A percentile compares a stretch with the other conserved stretches of the same genome.
These are phyloP conservation scores for Cairina moschata DNA, from an alignment of 2,113 vertebrate genomes.

Conservation along the genomic window DNA sequence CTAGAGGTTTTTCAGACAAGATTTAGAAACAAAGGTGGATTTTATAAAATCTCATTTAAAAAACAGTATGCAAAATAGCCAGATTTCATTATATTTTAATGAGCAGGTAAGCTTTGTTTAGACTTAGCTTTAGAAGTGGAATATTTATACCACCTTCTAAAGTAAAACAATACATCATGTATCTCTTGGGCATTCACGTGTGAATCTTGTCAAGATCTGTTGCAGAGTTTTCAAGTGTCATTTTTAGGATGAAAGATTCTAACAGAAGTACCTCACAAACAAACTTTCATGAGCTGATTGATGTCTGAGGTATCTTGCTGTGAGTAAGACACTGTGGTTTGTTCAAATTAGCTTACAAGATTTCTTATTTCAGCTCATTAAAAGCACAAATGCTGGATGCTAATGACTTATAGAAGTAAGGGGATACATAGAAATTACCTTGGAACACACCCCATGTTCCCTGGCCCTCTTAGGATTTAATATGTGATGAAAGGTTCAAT, in stretches of 20 bases:
- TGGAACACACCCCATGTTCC: not conserved
- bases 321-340: constrained; percentile 32
- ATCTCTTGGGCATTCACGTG: constrained; percentile 34
- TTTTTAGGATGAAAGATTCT: constrained; percentile 38
- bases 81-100: not conserved
- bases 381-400: constrained; percentile 33
- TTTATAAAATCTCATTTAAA: constrained; percentile 35
- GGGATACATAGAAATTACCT: not conserved
- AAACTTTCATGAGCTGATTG: constrained; percentile 32
- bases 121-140: not conserved
- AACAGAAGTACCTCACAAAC: constrained; percentile 40
- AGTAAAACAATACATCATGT: constrained; percentile 15
- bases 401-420: constrained; percentile 15
- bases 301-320: constrained; percentile 26
- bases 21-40: constrained; percentile 31
- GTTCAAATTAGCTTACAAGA: constrained; percentile 66
- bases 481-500: not conserved
- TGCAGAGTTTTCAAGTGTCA: constrained; percentile 2
- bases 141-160: constrained; percentile 27
- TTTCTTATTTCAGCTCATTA: constrained; percentile 50
- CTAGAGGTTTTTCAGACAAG: not conserved
- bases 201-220: constrained; percentile 40
- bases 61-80: constrained; percentile 1
- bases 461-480: constrained; percentile 3
- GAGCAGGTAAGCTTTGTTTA: constrained; percentile 21